These are phyloP conservation scores for Drosophila burlai DNA, from an alignment of 1,140 invertebrate genomes.

Conservation along the genomic window DNA sequence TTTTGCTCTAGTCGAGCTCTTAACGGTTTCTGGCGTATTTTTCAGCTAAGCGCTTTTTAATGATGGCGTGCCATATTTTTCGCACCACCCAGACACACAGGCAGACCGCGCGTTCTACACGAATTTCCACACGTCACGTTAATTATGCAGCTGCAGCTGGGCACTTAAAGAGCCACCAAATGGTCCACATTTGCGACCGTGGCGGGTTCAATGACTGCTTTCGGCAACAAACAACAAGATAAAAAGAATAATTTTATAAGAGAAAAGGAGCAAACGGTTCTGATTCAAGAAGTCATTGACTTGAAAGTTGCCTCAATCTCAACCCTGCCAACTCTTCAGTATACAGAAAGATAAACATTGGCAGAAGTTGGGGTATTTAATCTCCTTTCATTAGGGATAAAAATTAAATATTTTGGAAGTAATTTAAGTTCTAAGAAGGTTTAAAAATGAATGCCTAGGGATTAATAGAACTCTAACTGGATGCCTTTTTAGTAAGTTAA, in stretches of 20 bases:
- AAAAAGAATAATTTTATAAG: slow-evolving; percentile 22
- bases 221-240: slow-evolving; percentile 15
- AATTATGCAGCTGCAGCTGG: slow-evolving; percentile 73
- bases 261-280: slow-evolving; percentile 11
- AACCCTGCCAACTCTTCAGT: not conserved
- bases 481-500: not conserved
- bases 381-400: not conserved
- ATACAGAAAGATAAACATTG: not conserved
- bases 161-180: slow-evolving; percentile 51
- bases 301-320: not conserved
- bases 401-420: not conserved
- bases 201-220: slow-evolving; percentile 66
- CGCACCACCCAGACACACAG: slow-evolving; percentile 47
- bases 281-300: slow-evolving; percentile 55
- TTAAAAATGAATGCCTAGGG: not conserved
- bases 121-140: slow-evolving; percentile 63
- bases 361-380: not conserved
- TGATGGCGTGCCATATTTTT: slow-evolving; percentile 76
- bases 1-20: slow-evolving; percentile 25
- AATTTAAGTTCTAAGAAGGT: not conserved
- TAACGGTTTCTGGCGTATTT: slow-evolving; percentile 65
- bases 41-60: slow-evolving; percentile 77
- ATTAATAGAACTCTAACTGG: not conserved
- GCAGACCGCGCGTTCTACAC: slow-evolving; percentile 49
- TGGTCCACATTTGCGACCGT: slow-evolving; percentile 57